Conservation (phyloP, 2,113 vertebrate species). For the Calidris pugnax region DNA sequence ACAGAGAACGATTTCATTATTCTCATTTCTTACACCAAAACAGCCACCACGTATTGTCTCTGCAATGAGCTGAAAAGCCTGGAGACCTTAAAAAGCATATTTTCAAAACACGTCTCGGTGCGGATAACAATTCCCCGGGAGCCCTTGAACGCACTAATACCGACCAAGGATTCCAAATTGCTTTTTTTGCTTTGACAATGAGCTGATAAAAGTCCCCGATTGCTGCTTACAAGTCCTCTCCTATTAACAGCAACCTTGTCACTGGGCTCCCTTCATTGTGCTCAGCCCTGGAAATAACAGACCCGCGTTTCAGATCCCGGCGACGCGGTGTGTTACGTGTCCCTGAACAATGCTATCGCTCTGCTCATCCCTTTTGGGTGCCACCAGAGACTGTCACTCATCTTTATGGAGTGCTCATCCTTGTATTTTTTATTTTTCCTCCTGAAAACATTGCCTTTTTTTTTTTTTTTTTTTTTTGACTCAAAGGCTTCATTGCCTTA, state of each 20-base stretch:
- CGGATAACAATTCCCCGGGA: rapidly evolving
- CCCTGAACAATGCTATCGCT: neutral
- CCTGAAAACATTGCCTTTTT: neutral
- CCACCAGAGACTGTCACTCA: neutral
- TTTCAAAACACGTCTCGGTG: neutral
- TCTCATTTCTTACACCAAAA: neutral
- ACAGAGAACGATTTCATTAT: neutral
- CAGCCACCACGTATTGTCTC: neutral
- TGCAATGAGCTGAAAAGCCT: neutral
- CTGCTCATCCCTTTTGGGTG: neutral
- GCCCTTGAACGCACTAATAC: neutral
- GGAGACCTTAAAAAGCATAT: neutral
- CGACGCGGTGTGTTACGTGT: neutral
- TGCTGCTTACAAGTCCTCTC: neutral
- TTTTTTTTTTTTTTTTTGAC: neutral
- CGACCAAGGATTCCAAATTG: neutral
- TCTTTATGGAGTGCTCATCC: neutral
- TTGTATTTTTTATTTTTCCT: neutral
- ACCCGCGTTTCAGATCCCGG: neutral
- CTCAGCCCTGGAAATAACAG: neutral
- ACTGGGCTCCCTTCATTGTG: neutral
- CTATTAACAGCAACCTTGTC: neutral
- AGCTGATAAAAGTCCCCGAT: neutral
- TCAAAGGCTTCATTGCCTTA: neutral
- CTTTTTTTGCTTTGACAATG: neutral